Evolutionary conservation across 2,797 vertebrate genomes (phyloP), one percentile per base, ranked within the genome.

Genomic region (Phyllotis vaccarum): DNA sequence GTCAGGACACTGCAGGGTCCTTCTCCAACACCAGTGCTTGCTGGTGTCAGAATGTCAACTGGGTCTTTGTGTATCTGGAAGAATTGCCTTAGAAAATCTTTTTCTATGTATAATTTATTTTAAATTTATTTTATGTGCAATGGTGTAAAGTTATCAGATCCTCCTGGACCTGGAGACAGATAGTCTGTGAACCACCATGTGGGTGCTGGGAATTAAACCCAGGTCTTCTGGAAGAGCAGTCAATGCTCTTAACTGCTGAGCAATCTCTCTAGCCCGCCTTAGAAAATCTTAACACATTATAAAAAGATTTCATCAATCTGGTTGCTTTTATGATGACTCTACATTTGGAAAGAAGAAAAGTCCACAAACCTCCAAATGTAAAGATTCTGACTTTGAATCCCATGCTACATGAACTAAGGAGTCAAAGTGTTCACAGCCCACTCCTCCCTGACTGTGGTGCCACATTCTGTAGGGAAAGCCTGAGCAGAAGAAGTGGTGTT

Each of bases 241-340:
- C n/a, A n/a, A n/a, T n/a, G n/a, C n/a, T n/a, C n/a, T n/a, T n/a
- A n/a, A n/a, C n/a, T n/a, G n/a, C n/a, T n/a, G n/a, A n/a, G n/a
- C n/a, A n/a, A n/a, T n/a, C n/a, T n/a, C n/a, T n/a, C n/a, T n/a
- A n/a, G n/a, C n/a, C n/a, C n/a, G 31, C 64, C 21, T 82, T 79
- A 24, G 68, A 74, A 52, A 92, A 72, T 90, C 70, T 94, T 56
- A 56, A 34, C 34, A 60, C 74, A 52, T 88, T 11, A 43, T 79
- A 80, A 85, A 72, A 76, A 49, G 54, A 52, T 46, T 31, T 31
- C 37, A 54, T 90, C 66, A 76, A 1, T 75, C 56, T 54, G 16
- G 6, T 89, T 91, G 86, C 83, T 91, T 89, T 91, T 52, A 92
- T 79, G 34, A 29, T 83, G 76, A 93, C 60, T 27, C 8, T 75